Conservation (phyloP, 1,140 invertebrate species). For the Aricia agestis region DNA sequence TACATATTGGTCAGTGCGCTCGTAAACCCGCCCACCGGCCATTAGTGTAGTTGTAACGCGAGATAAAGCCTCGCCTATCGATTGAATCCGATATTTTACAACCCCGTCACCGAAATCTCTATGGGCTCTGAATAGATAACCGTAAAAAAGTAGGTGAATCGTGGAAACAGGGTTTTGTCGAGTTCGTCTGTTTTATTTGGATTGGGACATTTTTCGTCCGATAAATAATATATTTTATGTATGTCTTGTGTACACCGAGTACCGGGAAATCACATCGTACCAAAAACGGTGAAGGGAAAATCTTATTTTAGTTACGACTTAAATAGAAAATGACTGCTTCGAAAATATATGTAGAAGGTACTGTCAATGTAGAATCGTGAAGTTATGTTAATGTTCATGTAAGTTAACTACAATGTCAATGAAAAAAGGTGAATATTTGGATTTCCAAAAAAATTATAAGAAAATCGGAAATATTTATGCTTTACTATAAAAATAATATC, state of each 20-base stretch:
- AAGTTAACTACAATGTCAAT: too few relatives aligned
- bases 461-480: too few relatives aligned
- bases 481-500: neutral
- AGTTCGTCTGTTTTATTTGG: neutral
- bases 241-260: neutral
- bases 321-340: neutral
- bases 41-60: neutral
- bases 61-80: slow-evolving; percentile 2
- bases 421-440: too few relatives aligned
- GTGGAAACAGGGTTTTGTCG: neutral
- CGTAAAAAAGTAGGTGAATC: slow-evolving; percentile 2
- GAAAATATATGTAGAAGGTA: too few relatives aligned
- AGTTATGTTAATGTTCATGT: too few relatives aligned
- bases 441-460: too few relatives aligned
- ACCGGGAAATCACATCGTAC: neutral
- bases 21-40: neutral
- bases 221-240: slow-evolving; percentile 1
- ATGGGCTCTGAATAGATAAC: neutral
- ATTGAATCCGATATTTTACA: slow-evolving; percentile 3
- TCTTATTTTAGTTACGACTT: neutral
- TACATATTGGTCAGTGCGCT: neutral
- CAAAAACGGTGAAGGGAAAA: neutral
- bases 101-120: neutral
- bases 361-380: too few relatives aligned
- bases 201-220: neutral